Evolutionary conservation across 2,888 invertebrate genomes (phyloP), one percentile per base, ranked within the genome.

Genomic region (Lymantria dispar): DNA sequence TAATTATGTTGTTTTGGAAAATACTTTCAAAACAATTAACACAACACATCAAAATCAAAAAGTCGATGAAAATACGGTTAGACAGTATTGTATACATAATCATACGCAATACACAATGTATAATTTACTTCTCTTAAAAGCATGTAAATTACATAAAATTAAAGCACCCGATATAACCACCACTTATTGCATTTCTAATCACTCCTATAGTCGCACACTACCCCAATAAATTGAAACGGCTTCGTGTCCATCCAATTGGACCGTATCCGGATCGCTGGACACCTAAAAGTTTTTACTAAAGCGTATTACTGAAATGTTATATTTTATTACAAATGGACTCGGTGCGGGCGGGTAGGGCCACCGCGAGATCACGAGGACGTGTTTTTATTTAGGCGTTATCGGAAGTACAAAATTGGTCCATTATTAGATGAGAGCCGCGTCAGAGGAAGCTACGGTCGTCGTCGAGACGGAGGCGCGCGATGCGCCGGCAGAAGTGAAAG

Each of bases 391-490:
- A 83, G 82, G 78, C 79, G 75, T 82, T 78, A 82, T 79, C 80
- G 76, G 80, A 78, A 83, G 78, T 87, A 88, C 67, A 88, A 89
- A 89, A 89, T 88, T 86, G 87, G 89, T 89, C 89, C 87, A 81
- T 83, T 67, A 67, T 76, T 71, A 76, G 76, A 65, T 76, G 72
- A 69, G 71, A 66, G 76, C 74, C 78, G 78, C 80, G 71, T 87
- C 76, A 90, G 61, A 88, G 86, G 76, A 81, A 89, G 74, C 76
- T 81, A 68, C 86, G 79, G 70, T 76, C 82, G 73, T 87, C 80
- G 72, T 84, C 82, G 77, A 74, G 80, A 67, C 78, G 78, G 64
- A 68, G 70, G 73, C 79, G 84, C 73, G 79, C 66, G 64, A 88
- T 85, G 67, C 83, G 85, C 70, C 78, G 82, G 78, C 89, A 89